phyloP scores from a whole-genome alignment of 2,113 vertebrate genomes.

The Mystacornis crossleyi region DNA sequence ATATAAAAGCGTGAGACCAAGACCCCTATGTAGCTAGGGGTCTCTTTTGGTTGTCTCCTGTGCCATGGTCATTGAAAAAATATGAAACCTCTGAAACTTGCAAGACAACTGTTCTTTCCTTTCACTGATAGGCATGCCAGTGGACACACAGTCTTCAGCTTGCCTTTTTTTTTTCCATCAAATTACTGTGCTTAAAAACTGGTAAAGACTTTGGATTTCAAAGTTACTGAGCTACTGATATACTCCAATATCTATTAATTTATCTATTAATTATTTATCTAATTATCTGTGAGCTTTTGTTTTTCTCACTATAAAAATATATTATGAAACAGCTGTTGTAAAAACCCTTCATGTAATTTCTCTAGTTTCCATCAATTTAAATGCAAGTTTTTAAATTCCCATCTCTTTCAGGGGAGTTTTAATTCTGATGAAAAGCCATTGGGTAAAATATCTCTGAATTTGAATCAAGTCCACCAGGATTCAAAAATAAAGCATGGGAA shows the following conservation, averaged over 20 bases:
- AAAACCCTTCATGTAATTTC: background rate
- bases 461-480: slow-evolving; percentile 3
- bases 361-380: background rate
- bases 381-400: background rate
- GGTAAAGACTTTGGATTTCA: background rate
- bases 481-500: slow-evolving; percentile 18
- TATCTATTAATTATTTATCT: background rate
- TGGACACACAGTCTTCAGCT: background rate
- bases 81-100: background rate
- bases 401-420: background rate
- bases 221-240: background rate
- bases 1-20: background rate
- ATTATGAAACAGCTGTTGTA: background rate
- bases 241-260: background rate
- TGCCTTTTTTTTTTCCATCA: background rate
- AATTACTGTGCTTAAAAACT: background rate
- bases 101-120: background rate
- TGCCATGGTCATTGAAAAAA: background rate
- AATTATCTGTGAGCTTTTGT: background rate
- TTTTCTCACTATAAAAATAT: background rate
- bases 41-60: background rate
- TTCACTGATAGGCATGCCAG: background rate
- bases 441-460: background rate
- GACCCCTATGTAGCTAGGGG: accelerated
- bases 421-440: background rate